Evolutionary conservation across 2,888 invertebrate species (phyloP).

Genomic region (Fissipunctia ypsillon): DNA sequence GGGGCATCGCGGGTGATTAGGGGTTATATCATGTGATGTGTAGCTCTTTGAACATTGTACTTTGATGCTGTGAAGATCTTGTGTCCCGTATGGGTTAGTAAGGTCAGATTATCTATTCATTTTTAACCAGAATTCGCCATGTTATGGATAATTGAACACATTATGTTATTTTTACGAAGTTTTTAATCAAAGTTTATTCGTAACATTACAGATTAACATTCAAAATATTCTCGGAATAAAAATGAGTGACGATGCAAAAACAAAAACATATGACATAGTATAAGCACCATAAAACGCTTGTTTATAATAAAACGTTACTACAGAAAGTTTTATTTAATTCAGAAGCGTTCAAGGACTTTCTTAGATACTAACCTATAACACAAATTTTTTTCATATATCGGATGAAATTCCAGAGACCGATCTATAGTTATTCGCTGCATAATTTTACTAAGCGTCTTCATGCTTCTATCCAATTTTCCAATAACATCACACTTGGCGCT

Average conservation of each 20-base stretch:
- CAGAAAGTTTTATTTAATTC: constrained; percentile 31
- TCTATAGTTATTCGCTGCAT: not conserved
- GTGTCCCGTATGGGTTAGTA: not conserved
- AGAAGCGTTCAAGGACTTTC: constrained; percentile 27
- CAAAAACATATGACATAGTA: constrained; percentile 50
- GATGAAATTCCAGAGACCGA: constrained; percentile 5
- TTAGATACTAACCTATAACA: constrained; percentile 17
- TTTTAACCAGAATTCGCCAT: not conserved
- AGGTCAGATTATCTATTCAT: not conserved
- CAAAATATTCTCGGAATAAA: constrained; percentile 10
- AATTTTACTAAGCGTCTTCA: constrained; percentile 8
- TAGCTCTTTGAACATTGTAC: constrained; percentile 29
- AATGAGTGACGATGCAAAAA: constrained; percentile 34
- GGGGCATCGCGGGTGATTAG: constrained; percentile 41
- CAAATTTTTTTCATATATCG: constrained; percentile 13
- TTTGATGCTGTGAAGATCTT: constrained; percentile 29
- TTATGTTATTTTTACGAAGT: not conserved
- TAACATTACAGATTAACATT: not conserved
- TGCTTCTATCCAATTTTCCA: constrained; percentile 21
- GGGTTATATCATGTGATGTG: constrained; percentile 29
- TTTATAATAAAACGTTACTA: constrained; percentile 49
- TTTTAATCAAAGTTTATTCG: too few species aligned
- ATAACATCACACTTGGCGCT: constrained; percentile 25
- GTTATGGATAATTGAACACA: not conserved
- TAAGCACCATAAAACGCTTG: constrained; percentile 41